Base-by-base conservation (phyloP, 2,797 vertebrate genomes). In the Synanceia verrucosa region DNA sequence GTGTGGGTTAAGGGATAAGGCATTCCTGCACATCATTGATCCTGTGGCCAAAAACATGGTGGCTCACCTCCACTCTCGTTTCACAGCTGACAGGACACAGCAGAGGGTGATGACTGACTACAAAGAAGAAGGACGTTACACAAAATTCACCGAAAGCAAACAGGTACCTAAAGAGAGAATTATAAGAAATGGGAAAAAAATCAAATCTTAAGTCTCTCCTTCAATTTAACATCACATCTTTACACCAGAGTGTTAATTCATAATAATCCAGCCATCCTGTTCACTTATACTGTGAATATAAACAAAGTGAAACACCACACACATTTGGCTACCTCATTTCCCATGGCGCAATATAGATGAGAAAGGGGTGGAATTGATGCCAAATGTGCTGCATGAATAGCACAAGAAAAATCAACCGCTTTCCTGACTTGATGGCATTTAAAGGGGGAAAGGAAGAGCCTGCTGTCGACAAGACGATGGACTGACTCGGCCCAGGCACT, bases 1-100 rank as follows among this genome's bases (percentile, higher is more conserved):
- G 52, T 73, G 23, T 70, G 61, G 70, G 68, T 77, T 73, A 77
- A 78, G 86, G 79, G 83, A 89, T 91, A 93, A 92, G 90, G 91
- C 90, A 87, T 90, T 83, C 83, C 78, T 84, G 75, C 79, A 83
- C 77, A 79, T 84, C 61, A 71, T 68, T 84, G 72, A 88, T 82
- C 74, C 72, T 82, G 76, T 80, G 76, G 67, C 57, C 67, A 74
- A 78, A 75, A 68, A 69, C 34, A 78, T 59, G 73, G 65, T 73
- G 63, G 59, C 58, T 76, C 24, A 74, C 70, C 70, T 85, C 66
- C 57, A 47, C 77, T 43, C 62, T 84, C 46, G 56, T 65, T 69
- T 74, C 56, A 72, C 66, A 76, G 56, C 16, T 6, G 75, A 76
- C 73, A 66, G 70, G 62, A 85, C 50, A 68, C 72, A 52, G 61